These are phyloP conservation scores for Hoplodrina ambigua DNA, from an alignment of 2,888 invertebrate species.

Conservation along the genomic window DNA sequence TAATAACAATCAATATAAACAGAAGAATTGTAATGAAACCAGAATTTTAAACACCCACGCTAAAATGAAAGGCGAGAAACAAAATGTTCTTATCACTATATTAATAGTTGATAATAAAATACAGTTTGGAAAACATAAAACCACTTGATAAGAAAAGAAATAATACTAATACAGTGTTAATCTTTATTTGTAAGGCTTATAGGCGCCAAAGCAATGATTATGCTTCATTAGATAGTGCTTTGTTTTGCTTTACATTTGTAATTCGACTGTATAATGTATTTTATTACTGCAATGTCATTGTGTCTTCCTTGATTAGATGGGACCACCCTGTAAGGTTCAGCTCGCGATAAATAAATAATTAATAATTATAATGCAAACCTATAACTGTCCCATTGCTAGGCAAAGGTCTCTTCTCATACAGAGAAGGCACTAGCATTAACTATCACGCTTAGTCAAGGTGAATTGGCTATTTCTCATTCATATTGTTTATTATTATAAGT, in stretches of 20 bases:
- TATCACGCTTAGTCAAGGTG: too few species aligned
- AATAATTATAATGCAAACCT: too few species aligned
- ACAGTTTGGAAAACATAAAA: constrained; percentile 31
- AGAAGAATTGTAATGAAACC: constrained; percentile 44
- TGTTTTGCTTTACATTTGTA: constrained; percentile 46
- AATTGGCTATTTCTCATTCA: too few species aligned
- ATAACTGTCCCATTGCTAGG: too few species aligned
- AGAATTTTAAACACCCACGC: constrained; percentile 42
- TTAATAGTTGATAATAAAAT: constrained; percentile 42
- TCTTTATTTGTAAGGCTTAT: constrained; percentile 39
- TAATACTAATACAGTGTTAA: constrained; percentile 31
- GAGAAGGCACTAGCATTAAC: too few species aligned
- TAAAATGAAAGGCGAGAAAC: constrained; percentile 32
- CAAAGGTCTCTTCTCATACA: too few species aligned
- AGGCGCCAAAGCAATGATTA: constrained; percentile 19
- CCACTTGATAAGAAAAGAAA: constrained; percentile 26
- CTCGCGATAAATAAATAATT: too few species aligned
- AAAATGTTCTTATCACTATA: constrained; percentile 43
- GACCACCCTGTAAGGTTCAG: not conserved
- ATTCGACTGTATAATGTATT: constrained; percentile 45
- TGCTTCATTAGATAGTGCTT: constrained; percentile 17
- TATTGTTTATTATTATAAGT: too few species aligned
- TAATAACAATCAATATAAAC: constrained; percentile 56
- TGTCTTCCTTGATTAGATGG: constrained; percentile 28
- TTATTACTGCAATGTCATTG: constrained; percentile 45